These are phyloP conservation scores for Exephanes ischioxanthus DNA, from an alignment of 2,888 invertebrate species.

Conservation along the genomic window DNA sequence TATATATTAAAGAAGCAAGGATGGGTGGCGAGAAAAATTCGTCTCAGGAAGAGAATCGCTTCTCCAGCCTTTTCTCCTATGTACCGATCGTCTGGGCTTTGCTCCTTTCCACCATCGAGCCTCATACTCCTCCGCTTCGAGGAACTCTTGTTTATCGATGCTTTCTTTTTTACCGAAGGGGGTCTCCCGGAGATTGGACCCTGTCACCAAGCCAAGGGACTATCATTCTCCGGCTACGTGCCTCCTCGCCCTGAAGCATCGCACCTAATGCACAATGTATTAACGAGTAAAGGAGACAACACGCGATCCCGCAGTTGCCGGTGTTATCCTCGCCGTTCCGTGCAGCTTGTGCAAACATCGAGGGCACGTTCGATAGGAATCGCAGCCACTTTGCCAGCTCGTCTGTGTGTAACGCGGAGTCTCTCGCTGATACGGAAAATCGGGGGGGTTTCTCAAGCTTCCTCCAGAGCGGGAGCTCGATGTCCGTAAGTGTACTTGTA, in stretches of 20 bases:
- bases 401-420: not conserved
- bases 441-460: not conserved
- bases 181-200: slow-evolving; percentile 75
- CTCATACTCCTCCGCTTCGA: not conserved
- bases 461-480: not conserved
- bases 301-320: not conserved
- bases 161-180: slow-evolving; percentile 36
- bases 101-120: slow-evolving; percentile 15
- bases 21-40: slow-evolving; percentile 37
- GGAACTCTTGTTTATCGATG: slow-evolving; percentile 12
- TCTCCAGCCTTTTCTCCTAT: slow-evolving; percentile 47
- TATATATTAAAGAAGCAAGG: slow-evolving; percentile 26
- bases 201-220: slow-evolving; percentile 78
- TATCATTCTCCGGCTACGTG: slow-evolving; percentile 74
- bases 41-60: slow-evolving; percentile 65
- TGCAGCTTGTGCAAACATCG: slow-evolving; percentile 12
- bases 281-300: slow-evolving; percentile 3
- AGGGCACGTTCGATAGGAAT: slow-evolving; percentile 41
- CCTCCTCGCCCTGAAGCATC: slow-evolving; percentile 31
- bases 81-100: slow-evolving; percentile 48
- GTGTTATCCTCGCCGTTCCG: not conserved
- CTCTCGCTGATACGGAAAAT: not conserved
- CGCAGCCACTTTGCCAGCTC: slow-evolving; percentile 27
- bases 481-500: not conserved
- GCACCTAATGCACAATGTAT: slow-evolving; percentile 8